These are phyloP conservation scores for Cheirogaleus major DNA, from an alignment of 2,797 vertebrate species.

Conservation along the genomic window DNA sequence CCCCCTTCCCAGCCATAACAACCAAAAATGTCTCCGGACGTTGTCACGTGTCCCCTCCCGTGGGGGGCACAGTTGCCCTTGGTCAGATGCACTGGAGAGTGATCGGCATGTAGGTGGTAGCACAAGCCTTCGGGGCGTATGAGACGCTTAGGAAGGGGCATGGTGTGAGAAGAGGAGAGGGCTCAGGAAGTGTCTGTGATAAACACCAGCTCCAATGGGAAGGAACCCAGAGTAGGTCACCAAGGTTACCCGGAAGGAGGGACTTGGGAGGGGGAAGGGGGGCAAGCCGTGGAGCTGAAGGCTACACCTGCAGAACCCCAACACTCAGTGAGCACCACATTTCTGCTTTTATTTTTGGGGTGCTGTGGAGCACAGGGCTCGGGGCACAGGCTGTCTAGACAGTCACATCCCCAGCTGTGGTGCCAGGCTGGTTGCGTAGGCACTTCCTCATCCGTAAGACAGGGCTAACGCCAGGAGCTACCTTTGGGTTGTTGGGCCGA, in stretches of 20 bases:
- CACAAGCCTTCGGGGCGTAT: background rate
- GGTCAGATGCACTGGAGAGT: background rate
- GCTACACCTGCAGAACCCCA: too few relatives aligned
- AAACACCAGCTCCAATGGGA: background rate
- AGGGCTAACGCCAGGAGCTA: background rate
- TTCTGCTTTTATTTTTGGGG: background rate
- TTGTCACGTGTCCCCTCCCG: background rate
- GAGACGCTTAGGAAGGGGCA: background rate
- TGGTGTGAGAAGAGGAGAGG: background rate
- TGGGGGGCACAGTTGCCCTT: background rate
- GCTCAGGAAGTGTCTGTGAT: background rate
- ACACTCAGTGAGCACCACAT: fast-evolving
- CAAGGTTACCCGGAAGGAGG: background rate
- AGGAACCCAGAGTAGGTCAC: background rate
- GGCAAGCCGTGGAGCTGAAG: too few relatives aligned
- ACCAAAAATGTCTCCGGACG: background rate
- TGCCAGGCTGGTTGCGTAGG: background rate
- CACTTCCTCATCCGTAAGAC: too few relatives aligned
- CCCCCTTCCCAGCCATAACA: background rate
- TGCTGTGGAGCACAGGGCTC: background rate
- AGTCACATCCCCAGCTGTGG: background rate
- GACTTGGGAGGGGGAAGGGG: too few relatives aligned
- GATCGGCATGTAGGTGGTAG: too few relatives aligned
- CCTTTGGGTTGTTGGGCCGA: fast-evolving
- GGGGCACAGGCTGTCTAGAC: background rate